phyloP scores from a whole-genome alignment of 2,888 invertebrate species.

The Dermolepida albohirtum region DNA sequence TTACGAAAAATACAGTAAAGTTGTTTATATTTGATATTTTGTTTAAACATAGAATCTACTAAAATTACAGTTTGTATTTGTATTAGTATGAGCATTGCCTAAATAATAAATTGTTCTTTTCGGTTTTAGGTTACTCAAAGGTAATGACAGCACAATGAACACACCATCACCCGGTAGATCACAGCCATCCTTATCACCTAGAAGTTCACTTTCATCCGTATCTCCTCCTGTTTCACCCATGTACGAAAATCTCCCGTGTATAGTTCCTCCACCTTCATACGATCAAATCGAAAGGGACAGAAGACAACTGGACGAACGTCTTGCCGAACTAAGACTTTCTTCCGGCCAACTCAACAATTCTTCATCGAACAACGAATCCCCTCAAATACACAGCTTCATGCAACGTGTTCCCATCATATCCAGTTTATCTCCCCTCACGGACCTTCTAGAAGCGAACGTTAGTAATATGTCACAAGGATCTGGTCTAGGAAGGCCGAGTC shows the following conservation, averaged over 20 bases:
- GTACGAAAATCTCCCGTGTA: constrained; percentile 68
- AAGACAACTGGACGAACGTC: constrained; percentile 60
- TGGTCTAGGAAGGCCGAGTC: constrained; percentile 68
- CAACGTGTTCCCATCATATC: constrained; percentile 58
- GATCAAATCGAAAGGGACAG: constrained; percentile 78
- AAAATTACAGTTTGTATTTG: no score
- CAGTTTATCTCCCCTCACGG: constrained; percentile 59
- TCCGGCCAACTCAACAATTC: constrained; percentile 16
- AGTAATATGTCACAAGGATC: constrained; percentile 72
- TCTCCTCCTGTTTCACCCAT: constrained; percentile 87
- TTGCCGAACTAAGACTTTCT: constrained; percentile 55
- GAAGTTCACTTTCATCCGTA: constrained; percentile 87
- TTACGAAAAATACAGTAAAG: no score
- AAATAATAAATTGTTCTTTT: neutral
- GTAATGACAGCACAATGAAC: constrained; percentile 54
- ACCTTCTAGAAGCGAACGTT: constrained; percentile 58
- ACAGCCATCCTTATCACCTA: constrained; percentile 85
- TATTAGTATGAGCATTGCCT: neutral
- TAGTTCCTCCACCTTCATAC: constrained; percentile 72
- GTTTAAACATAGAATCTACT: no score
- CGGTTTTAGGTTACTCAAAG: constrained; percentile 57
- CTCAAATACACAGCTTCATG: constrained; percentile 55
- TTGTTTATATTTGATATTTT: no score
- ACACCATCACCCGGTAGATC: constrained; percentile 80
- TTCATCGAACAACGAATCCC: constrained; percentile 24